A percentile compares a stretch with the other conserved stretches of the same genome.
Evolutionary conservation across 2,797 vertebrate species (phyloP).

Genomic region (Natrix natrix): DNA sequence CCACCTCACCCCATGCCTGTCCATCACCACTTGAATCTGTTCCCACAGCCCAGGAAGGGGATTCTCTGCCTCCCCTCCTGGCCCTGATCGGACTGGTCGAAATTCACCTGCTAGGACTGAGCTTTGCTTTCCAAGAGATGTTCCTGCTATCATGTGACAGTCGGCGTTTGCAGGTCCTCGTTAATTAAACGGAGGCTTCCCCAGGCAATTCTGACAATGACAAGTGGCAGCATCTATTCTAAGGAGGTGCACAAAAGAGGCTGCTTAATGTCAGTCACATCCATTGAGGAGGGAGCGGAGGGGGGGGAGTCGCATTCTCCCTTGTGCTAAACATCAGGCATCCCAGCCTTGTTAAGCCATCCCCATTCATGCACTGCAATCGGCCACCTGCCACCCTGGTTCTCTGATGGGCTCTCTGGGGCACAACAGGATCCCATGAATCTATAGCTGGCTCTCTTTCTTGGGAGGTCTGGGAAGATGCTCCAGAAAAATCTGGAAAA

Average conservation of each 20-base stretch:
- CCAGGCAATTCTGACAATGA: slow-evolving; percentile 14
- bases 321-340: neutral
- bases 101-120: neutral
- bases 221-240: neutral
- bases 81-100: neutral
- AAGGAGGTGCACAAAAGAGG: neutral
- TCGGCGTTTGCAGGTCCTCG: neutral
- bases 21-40: neutral
- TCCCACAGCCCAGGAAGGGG: neutral
- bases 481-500: neutral
- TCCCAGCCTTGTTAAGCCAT: neutral
- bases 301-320: neutral
- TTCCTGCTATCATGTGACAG: neutral
- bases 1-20: neutral
- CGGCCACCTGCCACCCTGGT: neutral
- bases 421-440: neutral
- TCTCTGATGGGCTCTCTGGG: neutral
- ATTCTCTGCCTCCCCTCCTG: neutral
- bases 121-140: neutral
- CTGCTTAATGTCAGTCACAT: neutral
- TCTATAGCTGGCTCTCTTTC: neutral
- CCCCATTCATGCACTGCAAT: no score
- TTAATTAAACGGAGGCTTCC: slow-evolving; percentile 16
- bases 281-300: neutral
- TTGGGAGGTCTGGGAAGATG: neutral